Evolutionary conservation across 2,113 vertebrate species (phyloP).

Genomic region (Prunella fulvescens): DNA sequence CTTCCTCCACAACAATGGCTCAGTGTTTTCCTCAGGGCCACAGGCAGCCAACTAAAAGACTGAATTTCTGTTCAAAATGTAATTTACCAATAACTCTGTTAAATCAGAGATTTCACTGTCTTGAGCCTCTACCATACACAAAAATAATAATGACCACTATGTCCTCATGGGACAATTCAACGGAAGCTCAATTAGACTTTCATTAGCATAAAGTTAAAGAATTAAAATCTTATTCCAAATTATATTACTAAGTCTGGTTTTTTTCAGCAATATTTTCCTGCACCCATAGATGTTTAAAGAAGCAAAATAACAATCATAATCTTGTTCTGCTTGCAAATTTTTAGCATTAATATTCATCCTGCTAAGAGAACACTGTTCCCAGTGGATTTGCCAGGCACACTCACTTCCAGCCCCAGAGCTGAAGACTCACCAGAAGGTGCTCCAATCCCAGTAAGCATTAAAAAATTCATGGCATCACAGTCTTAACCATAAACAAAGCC

Average conservation of each 20-base stretch:
- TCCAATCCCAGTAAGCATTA: background rate
- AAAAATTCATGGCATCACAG: background rate
- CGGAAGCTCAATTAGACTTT: background rate
- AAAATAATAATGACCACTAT: background rate
- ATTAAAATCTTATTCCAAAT: background rate
- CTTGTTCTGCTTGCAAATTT: background rate
- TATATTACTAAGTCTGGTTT: background rate
- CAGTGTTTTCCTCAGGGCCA: background rate
- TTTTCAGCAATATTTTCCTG: background rate
- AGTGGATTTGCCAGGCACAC: background rate
- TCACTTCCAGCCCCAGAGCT: background rate
- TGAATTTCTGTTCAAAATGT: background rate
- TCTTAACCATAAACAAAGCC: background rate
- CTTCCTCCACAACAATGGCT: background rate
- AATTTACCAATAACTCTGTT: background rate
- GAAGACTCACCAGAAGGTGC: background rate
- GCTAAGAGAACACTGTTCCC: background rate
- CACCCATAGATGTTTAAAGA: accelerated
- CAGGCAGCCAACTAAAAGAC: background rate
- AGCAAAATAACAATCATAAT: background rate
- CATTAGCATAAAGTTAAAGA: background rate
- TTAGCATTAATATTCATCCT: background rate
- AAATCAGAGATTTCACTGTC: background rate
- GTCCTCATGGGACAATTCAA: background rate
- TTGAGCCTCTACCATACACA: background rate